Conservation (phyloP, 2,888 invertebrate genomes). For the Junonia oenone region DNA sequence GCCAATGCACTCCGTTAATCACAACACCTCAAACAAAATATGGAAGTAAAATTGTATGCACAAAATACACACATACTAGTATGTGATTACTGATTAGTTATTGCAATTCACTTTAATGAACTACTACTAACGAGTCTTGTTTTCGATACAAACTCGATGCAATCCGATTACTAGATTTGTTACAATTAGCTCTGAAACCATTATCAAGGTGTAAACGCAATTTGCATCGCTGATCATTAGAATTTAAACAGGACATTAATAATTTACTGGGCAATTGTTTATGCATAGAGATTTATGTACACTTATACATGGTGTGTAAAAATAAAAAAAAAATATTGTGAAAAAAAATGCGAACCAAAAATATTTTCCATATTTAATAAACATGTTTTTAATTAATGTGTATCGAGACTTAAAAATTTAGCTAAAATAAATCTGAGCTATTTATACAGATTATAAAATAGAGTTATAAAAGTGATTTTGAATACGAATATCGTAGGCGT, state of each 20-base stretch:
- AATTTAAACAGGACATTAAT: neutral
- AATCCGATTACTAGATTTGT: conserved; percentile 3
- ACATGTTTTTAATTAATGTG: too few relatives aligned
- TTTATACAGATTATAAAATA: neutral
- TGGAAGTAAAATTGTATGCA: too few relatives aligned
- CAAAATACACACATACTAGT: neutral
- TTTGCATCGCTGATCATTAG: neutral
- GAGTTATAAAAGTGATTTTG: neutral
- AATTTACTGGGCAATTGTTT: neutral
- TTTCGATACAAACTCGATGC: neutral
- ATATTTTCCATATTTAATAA: too few relatives aligned
- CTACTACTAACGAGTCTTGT: neutral
- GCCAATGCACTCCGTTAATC: too few relatives aligned
- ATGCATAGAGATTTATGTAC: neutral
- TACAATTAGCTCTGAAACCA: conserved; percentile 2
- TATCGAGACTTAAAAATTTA: too few relatives aligned
- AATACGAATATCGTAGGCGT: neutral
- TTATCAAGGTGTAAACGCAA: neutral
- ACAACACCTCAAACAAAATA: too few relatives aligned
- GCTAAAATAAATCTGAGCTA: neutral
- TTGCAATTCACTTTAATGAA: neutral
- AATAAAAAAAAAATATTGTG: too few relatives aligned
- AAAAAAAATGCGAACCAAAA: too few relatives aligned
- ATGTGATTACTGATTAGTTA: neutral
- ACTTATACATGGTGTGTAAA: too few relatives aligned